Percentiles rank a stretch among this genome's conserved stretches.
Conservation (phyloP, 2,888 invertebrate genomes). For the Chironomus riparius region DNA sequence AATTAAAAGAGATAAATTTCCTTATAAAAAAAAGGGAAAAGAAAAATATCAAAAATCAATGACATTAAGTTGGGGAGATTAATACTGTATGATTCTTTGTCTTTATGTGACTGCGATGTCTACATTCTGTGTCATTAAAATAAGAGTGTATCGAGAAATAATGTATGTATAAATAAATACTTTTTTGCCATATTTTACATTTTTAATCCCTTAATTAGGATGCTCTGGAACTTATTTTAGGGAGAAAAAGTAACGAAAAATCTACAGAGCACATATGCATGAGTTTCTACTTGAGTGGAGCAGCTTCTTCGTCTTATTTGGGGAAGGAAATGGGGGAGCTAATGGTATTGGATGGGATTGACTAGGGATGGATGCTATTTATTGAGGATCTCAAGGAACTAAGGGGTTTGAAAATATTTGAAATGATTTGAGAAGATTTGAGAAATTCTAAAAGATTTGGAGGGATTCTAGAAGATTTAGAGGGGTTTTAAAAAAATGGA, state of each 20-base stretch:
- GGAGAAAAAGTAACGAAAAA: too few relatives aligned
- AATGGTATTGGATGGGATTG: background rate
- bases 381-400: too few relatives aligned
- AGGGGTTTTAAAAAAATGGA: too few relatives aligned
- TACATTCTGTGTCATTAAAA: background rate
- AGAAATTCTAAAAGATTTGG: too few relatives aligned
- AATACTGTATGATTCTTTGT: background rate
- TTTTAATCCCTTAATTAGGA: conserved; percentile 26
- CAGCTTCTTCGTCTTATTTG: background rate
- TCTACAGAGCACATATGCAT: background rate
- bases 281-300: background rate
- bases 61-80: conserved; percentile 26
- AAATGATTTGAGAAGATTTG: too few relatives aligned
- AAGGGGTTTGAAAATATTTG: too few relatives aligned
- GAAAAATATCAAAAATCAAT: conserved; percentile 30
- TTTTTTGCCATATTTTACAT: conserved; percentile 24
- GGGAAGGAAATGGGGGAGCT: too few relatives aligned
- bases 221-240: background rate
- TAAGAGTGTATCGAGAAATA: background rate
- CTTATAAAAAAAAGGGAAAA: background rate
- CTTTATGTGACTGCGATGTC: background rate
- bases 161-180: background rate
- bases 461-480: too few relatives aligned
- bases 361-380: too few relatives aligned
- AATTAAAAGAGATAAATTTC: background rate